These are phyloP conservation scores for Epinotia bilunana DNA, from an alignment of 2,888 invertebrate genomes.

Conservation along the genomic window DNA sequence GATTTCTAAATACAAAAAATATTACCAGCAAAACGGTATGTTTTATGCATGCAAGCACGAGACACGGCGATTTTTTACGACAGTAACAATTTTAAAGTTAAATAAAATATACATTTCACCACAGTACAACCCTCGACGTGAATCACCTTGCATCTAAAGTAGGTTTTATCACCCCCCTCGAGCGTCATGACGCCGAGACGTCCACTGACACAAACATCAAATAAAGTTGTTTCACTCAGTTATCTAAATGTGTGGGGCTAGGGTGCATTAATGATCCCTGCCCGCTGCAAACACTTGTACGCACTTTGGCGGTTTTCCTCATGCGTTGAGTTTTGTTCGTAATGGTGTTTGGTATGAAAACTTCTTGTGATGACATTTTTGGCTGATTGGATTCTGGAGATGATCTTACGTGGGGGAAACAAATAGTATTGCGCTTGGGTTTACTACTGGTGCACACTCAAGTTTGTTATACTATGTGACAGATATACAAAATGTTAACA, in stretches of 20 bases:
- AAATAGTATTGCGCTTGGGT: not conserved
- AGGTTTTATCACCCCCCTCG: constrained; percentile 68
- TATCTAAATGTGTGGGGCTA: constrained; percentile 71
- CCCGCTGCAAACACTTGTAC: constrained; percentile 59
- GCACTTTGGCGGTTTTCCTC: constrained; percentile 61
- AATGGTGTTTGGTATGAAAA: constrained; percentile 70
- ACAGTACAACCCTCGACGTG: constrained; percentile 31
- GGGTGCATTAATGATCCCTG: constrained; percentile 80
- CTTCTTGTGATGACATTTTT: constrained; percentile 49
- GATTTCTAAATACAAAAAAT: constrained; percentile 8
- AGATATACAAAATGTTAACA: no score
- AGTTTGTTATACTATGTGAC: not conserved
- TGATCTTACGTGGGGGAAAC: constrained; percentile 15
- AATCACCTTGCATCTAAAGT: constrained; percentile 55
- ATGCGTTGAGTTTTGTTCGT: constrained; percentile 62
- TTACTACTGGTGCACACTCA: not conserved
- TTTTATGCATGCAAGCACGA: constrained; percentile 34
- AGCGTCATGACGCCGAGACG: constrained; percentile 62
- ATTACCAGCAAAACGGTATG: constrained; percentile 22
- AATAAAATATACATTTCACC: constrained; percentile 44
- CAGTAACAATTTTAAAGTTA: constrained; percentile 44
- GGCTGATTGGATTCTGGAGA: constrained; percentile 18
- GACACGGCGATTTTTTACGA: constrained; percentile 37
- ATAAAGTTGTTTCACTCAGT: constrained; percentile 83
- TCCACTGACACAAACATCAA: constrained; percentile 77